phyloP scores from a whole-genome alignment of 2,888 invertebrate species.

The Drosophila putrida region DNA sequence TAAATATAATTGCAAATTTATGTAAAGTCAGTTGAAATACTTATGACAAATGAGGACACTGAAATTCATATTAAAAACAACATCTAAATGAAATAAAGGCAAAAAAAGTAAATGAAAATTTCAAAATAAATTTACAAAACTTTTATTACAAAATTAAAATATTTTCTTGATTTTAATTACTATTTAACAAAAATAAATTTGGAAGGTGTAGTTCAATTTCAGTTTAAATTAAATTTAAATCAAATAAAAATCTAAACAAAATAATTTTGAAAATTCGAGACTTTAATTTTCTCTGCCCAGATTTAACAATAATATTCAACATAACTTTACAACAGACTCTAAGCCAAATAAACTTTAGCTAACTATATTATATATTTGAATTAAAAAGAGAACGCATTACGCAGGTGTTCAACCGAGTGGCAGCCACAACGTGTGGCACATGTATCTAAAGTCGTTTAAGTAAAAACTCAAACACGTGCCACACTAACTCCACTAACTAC shows the following conservation, averaged over 20 bases:
- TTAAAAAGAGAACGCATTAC: not conserved
- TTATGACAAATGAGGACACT: not conserved
- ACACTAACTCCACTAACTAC: constrained; percentile 35
- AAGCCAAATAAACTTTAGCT: not conserved
- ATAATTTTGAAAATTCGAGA: too few relatives aligned
- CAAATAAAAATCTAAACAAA: too few relatives aligned
- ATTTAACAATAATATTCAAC: not conserved
- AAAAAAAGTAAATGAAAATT: not conserved
- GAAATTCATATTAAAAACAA: not conserved
- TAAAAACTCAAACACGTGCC: constrained; percentile 39
- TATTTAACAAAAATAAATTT: too few relatives aligned
- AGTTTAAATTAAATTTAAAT: too few relatives aligned
- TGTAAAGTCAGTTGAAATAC: not conserved
- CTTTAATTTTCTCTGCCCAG: not conserved
- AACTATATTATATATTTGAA: not conserved
- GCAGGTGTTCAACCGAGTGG: constrained; percentile 10
- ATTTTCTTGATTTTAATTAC: too few relatives aligned
- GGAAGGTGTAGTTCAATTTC: too few relatives aligned
- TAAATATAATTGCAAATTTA: constrained; percentile 13
- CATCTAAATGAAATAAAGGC: not conserved
- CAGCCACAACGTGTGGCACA: constrained; percentile 30
- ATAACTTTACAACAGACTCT: not conserved
- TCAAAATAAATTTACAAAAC: too few relatives aligned
- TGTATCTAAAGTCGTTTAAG: constrained; percentile 10
- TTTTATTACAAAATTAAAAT: too few relatives aligned